Evolutionary conservation across 2,888 invertebrate genomes (phyloP), one percentile per base, ranked within the genome.

Genomic region (Hemicrepidius hirtus): DNA sequence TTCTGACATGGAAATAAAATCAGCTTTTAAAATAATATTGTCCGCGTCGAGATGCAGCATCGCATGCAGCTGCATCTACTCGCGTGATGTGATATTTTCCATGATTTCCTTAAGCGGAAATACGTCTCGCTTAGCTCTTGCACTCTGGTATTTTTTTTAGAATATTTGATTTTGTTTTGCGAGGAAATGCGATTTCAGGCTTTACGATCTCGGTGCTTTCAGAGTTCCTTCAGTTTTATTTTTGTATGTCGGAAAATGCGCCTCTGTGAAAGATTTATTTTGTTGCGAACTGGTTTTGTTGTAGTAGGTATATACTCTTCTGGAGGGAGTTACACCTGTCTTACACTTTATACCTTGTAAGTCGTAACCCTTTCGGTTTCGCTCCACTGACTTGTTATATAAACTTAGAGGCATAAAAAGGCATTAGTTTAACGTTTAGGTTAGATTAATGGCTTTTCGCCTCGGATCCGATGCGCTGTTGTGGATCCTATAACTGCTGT

Each of bases 101-200:
- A 28, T 50, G 59, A 64, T 60, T 73, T 73, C 55, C 46, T 68
- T 62, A 62, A 65, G 32, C 64, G 69, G 49, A 73, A 69, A 68
- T 65, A 53, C 53, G 57, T 68, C 57, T 57, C 20, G 66, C 44
- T 50, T 18, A 60, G 50, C 24, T 60, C 65, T 65, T 63, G 67
- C 67, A 63, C 66, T 71, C 53, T 24, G 46, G 53, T 53, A 55
- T 64, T 72, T 63, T 41, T 24, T 63, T 72, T 40, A 50, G 66
- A 49, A 71, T 64, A 68, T 71, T 71, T 60, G 68, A 75, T 75
- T 69, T 72, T 69, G 68, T 75, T 68, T 60, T 66, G 62, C 44
- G 28, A 71, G 68, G 53, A 75, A 71, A 75, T 72, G 65, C 72
- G 66, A 68, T 71, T 75, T 71, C 65, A 63, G 24, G 55, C 66